Conservation (phyloP, 2,888 invertebrate genomes). For the Chrysolina americana region DNA sequence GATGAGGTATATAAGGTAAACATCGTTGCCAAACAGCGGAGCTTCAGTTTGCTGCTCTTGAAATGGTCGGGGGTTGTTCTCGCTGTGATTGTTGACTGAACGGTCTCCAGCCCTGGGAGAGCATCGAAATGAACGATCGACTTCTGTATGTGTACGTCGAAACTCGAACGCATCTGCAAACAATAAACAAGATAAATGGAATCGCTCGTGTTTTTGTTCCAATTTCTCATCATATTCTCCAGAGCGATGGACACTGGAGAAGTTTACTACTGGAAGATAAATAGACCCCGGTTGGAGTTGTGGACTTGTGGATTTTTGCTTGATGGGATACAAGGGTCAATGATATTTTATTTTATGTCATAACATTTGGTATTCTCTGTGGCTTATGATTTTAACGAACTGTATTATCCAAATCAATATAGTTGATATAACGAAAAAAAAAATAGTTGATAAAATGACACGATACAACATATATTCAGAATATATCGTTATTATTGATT, state of each 20-base stretch:
- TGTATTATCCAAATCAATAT: too few species aligned
- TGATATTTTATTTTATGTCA: too few species aligned
- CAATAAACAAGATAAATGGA: constrained; percentile 9
- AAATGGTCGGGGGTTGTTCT: constrained; percentile 64
- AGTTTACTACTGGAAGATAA: background rate
- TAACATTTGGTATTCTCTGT: too few species aligned
- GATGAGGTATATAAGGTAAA: constrained; percentile 62
- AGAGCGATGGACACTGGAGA: background rate
- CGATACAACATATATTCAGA: too few species aligned
- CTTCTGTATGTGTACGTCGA: constrained; percentile 39
- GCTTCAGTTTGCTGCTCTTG: constrained; percentile 63
- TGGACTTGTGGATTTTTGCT: background rate
- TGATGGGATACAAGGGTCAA: too few species aligned
- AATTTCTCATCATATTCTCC: background rate
- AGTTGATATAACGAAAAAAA: too few species aligned
- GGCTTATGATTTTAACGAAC: too few species aligned
- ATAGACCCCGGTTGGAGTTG: too few species aligned
- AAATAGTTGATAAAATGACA: too few species aligned
- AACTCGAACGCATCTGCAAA: constrained; percentile 25
- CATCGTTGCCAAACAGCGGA: constrained; percentile 65
- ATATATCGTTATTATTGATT: too few species aligned
- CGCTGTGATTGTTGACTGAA: constrained; percentile 63
- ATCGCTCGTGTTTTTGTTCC: constrained; percentile 3
- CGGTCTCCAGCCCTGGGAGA: constrained; percentile 62
- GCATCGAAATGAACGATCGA: constrained; percentile 59